Base-by-base conservation (phyloP, 2,888 invertebrate genomes). In the Hirtodrosophila duncani region DNA sequence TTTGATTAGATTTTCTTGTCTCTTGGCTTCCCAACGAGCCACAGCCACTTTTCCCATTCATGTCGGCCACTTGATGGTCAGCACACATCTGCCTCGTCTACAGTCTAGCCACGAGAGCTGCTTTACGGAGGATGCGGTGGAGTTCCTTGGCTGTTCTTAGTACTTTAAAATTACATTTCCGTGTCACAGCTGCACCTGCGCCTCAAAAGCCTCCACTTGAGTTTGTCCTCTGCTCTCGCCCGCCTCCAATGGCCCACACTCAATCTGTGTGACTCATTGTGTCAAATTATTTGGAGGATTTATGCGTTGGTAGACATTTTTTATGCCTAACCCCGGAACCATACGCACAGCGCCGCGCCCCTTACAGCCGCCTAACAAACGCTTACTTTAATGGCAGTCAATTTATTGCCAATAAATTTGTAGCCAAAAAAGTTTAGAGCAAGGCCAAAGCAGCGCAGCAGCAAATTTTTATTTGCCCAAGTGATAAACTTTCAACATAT, bases 251-350 rank as follows among this genome's bases (percentile, higher is more conserved):
- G 45, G 48, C 38, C 57, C 61, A n/a, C 59, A 71, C 72, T 72
- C 72, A 72, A 72, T 81, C 81, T 78, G 69, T 67, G 81, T 79
- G 80, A 78, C 69, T 78, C 77, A 78, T 81, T 81, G 69, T 77
- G 72, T 79, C 80, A 78, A 78, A 78, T 81, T 78, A 78, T 72
- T 74, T 79, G 70, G 61, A 72, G 80, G 80, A 78, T 81, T 79
- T 78, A 79, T 78, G 67, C 72, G 72, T 79, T 72, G 72, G 68
- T 72, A 72, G 72, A 59, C 55, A 71, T 74, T 80, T 78, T 78
- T 59, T 74, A 59, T 64, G 65, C 45, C 44, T 24, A 16, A 17
- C 26, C 20, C 23, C 13, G 4, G 9, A 11, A 3, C 9, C 24
- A 17, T 9, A 17, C 21, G 14, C 5, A 4, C 4, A 6, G 4